Percentiles rank a stretch among this genome's conserved stretches.
phyloP scores from a whole-genome alignment of 2,888 invertebrate genomes.

The Synanthedon myopaeformis region DNA sequence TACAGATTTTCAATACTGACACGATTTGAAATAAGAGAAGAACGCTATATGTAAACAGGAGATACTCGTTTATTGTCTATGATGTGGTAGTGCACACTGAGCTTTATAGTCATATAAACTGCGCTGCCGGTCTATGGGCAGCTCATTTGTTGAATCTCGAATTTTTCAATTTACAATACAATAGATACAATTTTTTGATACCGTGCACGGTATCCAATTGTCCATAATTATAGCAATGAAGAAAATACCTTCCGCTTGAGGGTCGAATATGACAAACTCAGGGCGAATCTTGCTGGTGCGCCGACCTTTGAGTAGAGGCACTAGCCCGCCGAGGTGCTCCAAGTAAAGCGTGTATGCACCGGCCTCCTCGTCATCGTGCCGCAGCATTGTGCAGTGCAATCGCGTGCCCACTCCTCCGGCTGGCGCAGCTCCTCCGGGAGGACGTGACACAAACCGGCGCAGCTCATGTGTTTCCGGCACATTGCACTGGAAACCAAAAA shows the following conservation, averaged over 20 bases:
- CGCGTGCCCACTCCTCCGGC: conserved; percentile 77
- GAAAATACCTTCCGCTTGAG: conserved; percentile 79
- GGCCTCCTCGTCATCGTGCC: conserved; percentile 86
- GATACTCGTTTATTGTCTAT: no score
- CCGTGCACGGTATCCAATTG: no score
- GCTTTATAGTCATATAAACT: no score
- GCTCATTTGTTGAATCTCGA: no score
- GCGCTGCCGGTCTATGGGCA: no score
- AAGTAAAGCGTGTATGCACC: conserved; percentile 91
- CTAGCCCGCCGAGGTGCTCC: conserved; percentile 95
- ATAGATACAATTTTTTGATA: no score
- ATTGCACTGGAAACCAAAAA: conserved; percentile 78
- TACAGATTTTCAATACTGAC: no score
- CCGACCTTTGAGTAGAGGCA: conserved; percentile 95
- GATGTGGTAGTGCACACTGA: no score
- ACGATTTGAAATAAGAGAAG: no score
- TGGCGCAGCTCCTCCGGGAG: conserved; percentile 65
- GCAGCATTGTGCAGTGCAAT: conserved; percentile 97
- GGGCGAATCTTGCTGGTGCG: conserved; percentile 96
- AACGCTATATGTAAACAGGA: no score
- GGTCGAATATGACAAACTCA: conserved; percentile 97
- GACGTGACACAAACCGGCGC: conserved; percentile 92
- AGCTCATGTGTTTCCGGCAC: conserved; percentile 91
- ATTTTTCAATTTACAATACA: no score
- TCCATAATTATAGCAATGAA: no score